These are phyloP conservation scores for Lissocephala sabroskyi DNA, from an alignment of 2,888 invertebrate genomes.

Conservation along the genomic window DNA sequence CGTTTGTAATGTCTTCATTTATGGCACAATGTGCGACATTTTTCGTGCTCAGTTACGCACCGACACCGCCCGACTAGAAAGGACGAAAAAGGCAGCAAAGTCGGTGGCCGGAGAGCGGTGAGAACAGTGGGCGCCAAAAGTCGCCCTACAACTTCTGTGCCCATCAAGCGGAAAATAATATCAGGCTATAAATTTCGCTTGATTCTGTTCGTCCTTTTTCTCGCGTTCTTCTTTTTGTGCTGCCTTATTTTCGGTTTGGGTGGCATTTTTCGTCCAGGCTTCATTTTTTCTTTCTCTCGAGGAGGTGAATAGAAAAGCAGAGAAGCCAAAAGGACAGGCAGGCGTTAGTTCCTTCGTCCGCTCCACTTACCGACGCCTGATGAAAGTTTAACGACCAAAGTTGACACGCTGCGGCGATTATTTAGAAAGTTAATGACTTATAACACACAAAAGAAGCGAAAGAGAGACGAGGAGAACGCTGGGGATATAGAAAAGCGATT, in stretches of 20 bases:
- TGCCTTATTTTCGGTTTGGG: not conserved
- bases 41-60: constrained; percentile 62
- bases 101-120: not conserved
- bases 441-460: constrained; percentile 49
- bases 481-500: too few species aligned
- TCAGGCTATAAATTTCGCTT: constrained; percentile 60
- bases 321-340: too few species aligned
- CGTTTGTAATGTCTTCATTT: constrained; percentile 65
- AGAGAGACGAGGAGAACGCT: constrained; percentile 7
- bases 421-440: constrained; percentile 67
- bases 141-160: constrained; percentile 65
- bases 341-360: too few species aligned
- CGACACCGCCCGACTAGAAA: constrained; percentile 45
- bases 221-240: not conserved
- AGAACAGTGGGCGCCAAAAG: constrained; percentile 60
- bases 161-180: constrained; percentile 67
- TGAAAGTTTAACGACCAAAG: constrained; percentile 66
- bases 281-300: too few species aligned
- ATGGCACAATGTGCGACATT: constrained; percentile 56
- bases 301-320: too few species aligned
- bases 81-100: constrained; percentile 5
- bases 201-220: constrained; percentile 46
- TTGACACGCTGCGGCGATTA: constrained; percentile 65
- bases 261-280: too few species aligned
- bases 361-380: constrained; percentile 37